Evolutionary conservation across 2,797 vertebrate species (phyloP).

Genomic region (Masticophis lateralis): DNA sequence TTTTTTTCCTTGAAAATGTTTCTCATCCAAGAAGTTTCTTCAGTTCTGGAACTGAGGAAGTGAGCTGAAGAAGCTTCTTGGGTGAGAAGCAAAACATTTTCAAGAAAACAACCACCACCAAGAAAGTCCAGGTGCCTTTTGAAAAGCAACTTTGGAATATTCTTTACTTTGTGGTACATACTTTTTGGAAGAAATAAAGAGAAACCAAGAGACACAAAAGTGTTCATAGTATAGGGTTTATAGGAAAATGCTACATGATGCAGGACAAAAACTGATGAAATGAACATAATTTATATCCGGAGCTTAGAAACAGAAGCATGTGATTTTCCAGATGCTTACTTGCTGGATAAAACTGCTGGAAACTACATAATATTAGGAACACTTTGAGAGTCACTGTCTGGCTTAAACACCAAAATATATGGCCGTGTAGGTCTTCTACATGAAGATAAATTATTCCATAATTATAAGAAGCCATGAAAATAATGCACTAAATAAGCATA

Average conservation of each 20-base stretch:
- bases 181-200: neutral
- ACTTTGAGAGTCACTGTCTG: neutral
- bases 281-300: neutral
- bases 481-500: conserved; percentile 25
- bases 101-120: neutral
- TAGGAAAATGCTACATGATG: neutral
- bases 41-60: neutral
- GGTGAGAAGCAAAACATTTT: neutral
- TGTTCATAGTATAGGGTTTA: neutral
- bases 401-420: neutral
- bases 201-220: neutral
- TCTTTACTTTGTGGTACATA: neutral
- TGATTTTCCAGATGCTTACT: neutral
- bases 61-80: neutral
- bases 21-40: neutral
- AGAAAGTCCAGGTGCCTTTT: neutral
- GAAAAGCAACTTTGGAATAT: neutral
- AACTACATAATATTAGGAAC: neutral
- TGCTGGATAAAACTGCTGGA: neutral
- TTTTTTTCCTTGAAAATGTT: neutral
- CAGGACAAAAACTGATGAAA: neutral
- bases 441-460: accelerated
- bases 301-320: neutral
- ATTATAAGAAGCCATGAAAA: neutral
- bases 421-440: neutral